Base-by-base conservation (phyloP, 2,888 invertebrate species). In the Adela reaumurella region DNA sequence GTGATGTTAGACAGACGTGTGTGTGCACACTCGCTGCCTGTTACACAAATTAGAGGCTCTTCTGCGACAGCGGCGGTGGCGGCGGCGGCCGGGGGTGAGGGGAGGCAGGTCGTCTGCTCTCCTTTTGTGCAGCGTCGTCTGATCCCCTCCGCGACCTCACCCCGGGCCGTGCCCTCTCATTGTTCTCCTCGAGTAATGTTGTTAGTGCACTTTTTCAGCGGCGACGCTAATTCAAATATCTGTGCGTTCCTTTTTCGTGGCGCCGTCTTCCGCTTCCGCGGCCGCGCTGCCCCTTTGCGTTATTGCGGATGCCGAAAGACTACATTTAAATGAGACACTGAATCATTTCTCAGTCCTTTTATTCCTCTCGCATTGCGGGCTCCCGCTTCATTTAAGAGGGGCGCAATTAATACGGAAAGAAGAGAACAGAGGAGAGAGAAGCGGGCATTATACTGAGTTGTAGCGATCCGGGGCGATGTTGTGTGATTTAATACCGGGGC, bases 271-370 rank as follows among this genome's bases (percentile, higher is more conserved):
- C 78, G 77, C 70, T 78, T 74, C 67, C 78, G 68, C 68, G 68
- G 68, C 61, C 62, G 64, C 61, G 63, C 63, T 62, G 63, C 72
- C 73, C 70, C 70, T 74, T 76, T 74, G 69, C 74, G 70, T 74
- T 35, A 35, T 76, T 69, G 71, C 71, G 69, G 35, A 35, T 66
- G 66, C 67, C 63, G 68, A 66, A 70, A 72, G 74, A 74, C 74
- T 78, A 74, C 73, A 77, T 78, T 76, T 78, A 78, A 77, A 78
- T 78, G 74, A 77, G 76, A 76, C 71, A 78, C 74, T 78, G 74
- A 76, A 77, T 78, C 77, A 78, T 35, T 35, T 35, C 35, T 8
- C n/a, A 35, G 35, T 35, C 35, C 11, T 35, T 35, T 35, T 35
- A 35, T 35, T 14, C n/a, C n/a, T 35, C 14, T 35, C 70, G 68